Evolutionary conservation across 1,140 invertebrate genomes (phyloP), one percentile per base, ranked within the genome.

Genomic region (Heliconius melpomene): DNA sequence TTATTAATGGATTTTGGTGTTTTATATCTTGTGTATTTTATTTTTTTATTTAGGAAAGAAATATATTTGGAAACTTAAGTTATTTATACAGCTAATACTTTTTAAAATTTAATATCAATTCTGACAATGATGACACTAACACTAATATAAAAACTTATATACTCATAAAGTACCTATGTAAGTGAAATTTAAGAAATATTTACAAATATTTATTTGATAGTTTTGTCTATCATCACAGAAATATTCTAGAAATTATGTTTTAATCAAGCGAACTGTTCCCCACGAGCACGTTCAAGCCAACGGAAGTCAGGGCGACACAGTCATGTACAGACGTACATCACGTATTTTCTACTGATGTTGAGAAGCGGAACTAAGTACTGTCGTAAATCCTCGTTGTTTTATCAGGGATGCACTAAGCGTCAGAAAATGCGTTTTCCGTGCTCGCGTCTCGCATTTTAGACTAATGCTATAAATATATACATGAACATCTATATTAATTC

Each of bases 301-400:
- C 75, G 60, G 75, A 77, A 77, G 75, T n/a, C 71, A 9, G 32
- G 32, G 26, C 73, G 46, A 74, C 23, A 26, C 26, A 23, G 73
- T 52, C 46, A 46, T 60, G 75, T 70, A 77, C 38, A 71, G 7
- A 70, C 11, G 36, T 77, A 77, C 75, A 77, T 77, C 70, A 78
- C 79, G 79, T 83, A 80, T 82, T 78, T 79, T 72, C 71, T 40
- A 75, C 72, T 84, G 79, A 72, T 82, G 74, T 73, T 79, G 77
- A 83, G 81, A 83, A 81, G 85, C 84, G 83, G 86, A 86, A 87
- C 85, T 83, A 79, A 82, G 72, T 82, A 83, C 77, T 84, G 86
- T 85, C 80, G 82, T 85, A 83, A 86, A 85, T 86, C 73, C 74
- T 82, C 74, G 75, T 29, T 79, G 79, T 81, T 82, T 78, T 83